Conservation (phyloP, 1,140 invertebrate genomes). For the Augochlora pura region DNA sequence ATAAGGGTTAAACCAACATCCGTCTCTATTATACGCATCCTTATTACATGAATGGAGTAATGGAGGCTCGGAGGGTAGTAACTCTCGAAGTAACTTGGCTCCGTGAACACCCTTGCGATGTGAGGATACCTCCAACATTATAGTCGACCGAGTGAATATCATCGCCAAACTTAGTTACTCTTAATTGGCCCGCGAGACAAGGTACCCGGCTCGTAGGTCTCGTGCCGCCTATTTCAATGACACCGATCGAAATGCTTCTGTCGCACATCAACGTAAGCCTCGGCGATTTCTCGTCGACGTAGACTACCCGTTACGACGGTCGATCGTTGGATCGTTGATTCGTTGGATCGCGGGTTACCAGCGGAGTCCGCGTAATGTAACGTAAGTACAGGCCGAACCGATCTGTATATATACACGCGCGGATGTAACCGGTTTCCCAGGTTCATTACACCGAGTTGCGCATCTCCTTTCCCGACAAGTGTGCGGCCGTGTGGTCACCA, state of each 20-base stretch:
- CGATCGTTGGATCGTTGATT: constrained; percentile 55
- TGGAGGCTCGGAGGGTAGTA: not conserved
- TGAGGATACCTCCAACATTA: not conserved
- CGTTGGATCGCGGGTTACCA: constrained; percentile 52
- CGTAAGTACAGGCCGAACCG: constrained; percentile 69
- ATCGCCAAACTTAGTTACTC: not conserved
- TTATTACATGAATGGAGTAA: not conserved
- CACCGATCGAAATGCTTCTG: constrained; percentile 1
- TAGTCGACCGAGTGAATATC: not conserved
- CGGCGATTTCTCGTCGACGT: not conserved
- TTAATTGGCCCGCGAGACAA: not conserved
- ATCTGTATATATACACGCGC: constrained; percentile 68
- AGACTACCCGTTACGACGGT: constrained; percentile 19
- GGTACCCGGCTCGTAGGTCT: not conserved
- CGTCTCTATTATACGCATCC: not conserved
- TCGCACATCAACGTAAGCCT: not conserved
- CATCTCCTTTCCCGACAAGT: constrained; percentile 78
- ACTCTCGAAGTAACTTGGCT: not conserved
- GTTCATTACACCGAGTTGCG: constrained; percentile 78
- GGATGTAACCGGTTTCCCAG: constrained; percentile 79
- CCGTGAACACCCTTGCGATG: not conserved
- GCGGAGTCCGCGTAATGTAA: constrained; percentile 62
- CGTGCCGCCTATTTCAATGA: not conserved
- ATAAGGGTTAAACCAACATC: not conserved
- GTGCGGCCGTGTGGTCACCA: constrained; percentile 67